Base-by-base conservation (phyloP, 1,140 invertebrate species). In the Carposina sasakii region DNA sequence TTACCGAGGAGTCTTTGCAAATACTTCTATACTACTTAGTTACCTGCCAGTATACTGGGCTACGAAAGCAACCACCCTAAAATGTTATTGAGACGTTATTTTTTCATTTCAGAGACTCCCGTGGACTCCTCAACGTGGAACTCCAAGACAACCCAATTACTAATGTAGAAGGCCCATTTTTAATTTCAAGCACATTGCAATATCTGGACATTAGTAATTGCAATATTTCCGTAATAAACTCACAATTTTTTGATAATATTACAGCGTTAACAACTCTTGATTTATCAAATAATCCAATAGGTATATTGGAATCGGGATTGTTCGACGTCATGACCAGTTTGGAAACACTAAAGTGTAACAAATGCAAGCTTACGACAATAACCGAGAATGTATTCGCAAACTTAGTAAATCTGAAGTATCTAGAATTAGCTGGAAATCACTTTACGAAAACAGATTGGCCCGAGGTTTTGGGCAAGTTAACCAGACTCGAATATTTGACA, bases 171-270 rank as follows among this genome's bases (percentile, higher is more conserved):
- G 90, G 88, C n/a, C 86, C 88, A 8, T 91, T 93, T 49, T 69
- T 93, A 12, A 85, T 88, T 26, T 91, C 89, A 34, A 86, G 86
- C 30, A 90, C 90, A 0, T 69, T 92, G 17, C 85, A 91, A 37
- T 90, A 89, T 51, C 82, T 93, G 21, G 91, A 93, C 64, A 83
- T 92, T 44, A 91, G 88, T 66, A 87, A 84, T 24, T 92, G 90
- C 63, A 87, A 87, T 16, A 76, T 93, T 24, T 78, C 81, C 3
- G 71, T 67, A 19, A 84, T 92, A 41, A 89, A 89, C 54, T 61
- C 85, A 8, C 78, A 87, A 34, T 93, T 93, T 68, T 92, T 93
- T 70, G 82, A 87, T 48, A 91, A 91, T 54, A 86, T 90, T 16
- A 89, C 89, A 0, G 85, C 90, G 16, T 68, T 93, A 23, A 90